Percentiles rank a stretch among this genome's conserved stretches.
Conservation (phyloP, 2,797 vertebrate species). For the Silurus aristotelis region DNA sequence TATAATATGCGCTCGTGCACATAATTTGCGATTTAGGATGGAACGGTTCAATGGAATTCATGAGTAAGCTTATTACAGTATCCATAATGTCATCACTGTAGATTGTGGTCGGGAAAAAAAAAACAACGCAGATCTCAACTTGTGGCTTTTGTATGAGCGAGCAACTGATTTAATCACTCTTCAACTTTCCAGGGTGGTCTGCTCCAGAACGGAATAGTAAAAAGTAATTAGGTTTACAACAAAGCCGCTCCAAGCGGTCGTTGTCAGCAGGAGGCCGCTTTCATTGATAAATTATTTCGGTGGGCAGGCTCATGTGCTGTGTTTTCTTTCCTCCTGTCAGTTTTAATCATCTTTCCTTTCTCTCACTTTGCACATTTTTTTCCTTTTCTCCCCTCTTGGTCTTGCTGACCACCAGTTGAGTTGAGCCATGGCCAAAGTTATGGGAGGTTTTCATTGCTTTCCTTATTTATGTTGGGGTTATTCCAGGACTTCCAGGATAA, state of each 20-base stretch:
- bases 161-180: conserved; percentile 46
- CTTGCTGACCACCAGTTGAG: conserved; percentile 72
- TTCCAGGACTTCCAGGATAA: conserved; percentile 71
- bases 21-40: conserved; percentile 51
- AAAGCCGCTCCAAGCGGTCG: conserved; percentile 50
- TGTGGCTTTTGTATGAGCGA: conserved; percentile 7
- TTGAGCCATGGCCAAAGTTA: conserved; percentile 67
- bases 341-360: conserved; percentile 46
- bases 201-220: conserved; percentile 32
- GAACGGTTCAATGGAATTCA: conserved; percentile 52
- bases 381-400: conserved; percentile 11
- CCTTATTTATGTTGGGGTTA: conserved; percentile 69
- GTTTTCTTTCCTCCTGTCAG: conserved; percentile 67
- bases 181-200: conserved; percentile 43
- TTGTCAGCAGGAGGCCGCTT: conserved; percentile 50
- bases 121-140: conserved; percentile 7
- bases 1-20: conserved; percentile 39
- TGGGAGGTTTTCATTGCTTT: conserved; percentile 67
- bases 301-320: conserved; percentile 61
- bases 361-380: conserved; percentile 37
- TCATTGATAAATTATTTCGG: conserved; percentile 60
- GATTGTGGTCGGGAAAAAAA: conserved; percentile 22
- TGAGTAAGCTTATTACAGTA: conserved; percentile 43
- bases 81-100: conserved; percentile 42
- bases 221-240: conserved; percentile 58